phyloP scores from a whole-genome alignment of 2,113 vertebrate genomes.

The Lophius piscatorius region DNA sequence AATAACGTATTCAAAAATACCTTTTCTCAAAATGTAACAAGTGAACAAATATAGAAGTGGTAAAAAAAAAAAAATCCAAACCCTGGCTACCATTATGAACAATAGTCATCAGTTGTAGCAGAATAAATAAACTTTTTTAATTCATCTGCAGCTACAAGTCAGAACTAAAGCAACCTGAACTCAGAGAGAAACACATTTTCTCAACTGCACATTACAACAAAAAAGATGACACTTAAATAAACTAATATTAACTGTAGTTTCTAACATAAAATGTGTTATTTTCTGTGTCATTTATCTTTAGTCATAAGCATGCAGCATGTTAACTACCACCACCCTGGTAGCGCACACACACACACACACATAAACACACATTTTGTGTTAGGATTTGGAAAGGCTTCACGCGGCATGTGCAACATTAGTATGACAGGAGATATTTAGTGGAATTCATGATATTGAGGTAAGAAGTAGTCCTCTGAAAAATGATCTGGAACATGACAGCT shows the following conservation, averaged over 20 bases:
- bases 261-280: no score
- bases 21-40: neutral
- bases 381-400: constrained; percentile 57
- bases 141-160: constrained; percentile 1
- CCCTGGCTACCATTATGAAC: neutral
- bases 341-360: no score
- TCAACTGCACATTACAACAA: no score
- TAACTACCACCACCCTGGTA: no score
- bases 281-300: no score
- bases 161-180: neutral
- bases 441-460: constrained; percentile 30
- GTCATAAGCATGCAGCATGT: constrained; percentile 11
- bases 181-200: neutral
- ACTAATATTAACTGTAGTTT: no score
- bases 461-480: constrained; percentile 41
- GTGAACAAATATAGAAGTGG: neutral
- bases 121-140: constrained; percentile 1
- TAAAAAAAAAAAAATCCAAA: neutral
- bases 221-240: no score
- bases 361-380: constrained; percentile 32
- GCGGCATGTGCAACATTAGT: constrained; percentile 53
- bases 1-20: neutral
- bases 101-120: neutral
- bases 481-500: constrained; percentile 28
- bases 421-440: constrained; percentile 23